These are phyloP conservation scores for Arctocebus calabarensis DNA, from an alignment of 2,797 vertebrate species.

Conservation along the genomic window DNA sequence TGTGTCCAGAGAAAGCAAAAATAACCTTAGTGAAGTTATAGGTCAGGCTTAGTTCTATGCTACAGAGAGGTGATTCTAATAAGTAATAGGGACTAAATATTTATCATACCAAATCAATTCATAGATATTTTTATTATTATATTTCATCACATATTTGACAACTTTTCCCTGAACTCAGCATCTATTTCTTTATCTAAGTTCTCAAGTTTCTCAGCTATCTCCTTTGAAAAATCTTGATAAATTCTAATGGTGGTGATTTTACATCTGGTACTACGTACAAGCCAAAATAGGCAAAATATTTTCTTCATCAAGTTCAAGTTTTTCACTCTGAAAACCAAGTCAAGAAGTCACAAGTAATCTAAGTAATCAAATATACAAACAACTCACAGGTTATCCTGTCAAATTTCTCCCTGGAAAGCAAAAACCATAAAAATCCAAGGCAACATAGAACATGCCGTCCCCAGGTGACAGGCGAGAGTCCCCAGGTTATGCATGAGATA, in stretches of 20 bases:
- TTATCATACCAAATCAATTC: not conserved
- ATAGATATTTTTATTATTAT: not conserved
- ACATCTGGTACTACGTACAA: not conserved
- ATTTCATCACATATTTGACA: not conserved
- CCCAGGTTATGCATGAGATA: too few relatives aligned
- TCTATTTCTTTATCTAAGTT: not conserved
- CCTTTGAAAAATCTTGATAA: constrained; percentile 27
- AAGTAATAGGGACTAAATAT: not conserved
- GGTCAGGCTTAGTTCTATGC: not conserved
- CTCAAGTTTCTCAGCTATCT: not conserved
- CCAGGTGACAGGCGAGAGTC: too few relatives aligned
- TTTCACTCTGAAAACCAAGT: constrained; percentile 52
- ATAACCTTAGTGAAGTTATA: not conserved
- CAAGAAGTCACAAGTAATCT: not conserved
- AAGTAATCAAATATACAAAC: not conserved
- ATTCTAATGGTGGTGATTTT: not conserved
- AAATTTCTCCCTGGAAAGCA: not conserved
- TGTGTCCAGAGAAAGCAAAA: not conserved
- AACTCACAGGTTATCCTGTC: not conserved
- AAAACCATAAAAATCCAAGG: not conserved
- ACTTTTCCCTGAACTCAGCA: constrained; percentile 15
- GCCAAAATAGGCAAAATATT: constrained; percentile 4
- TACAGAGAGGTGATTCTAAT: not conserved
- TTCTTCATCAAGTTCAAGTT: not conserved
- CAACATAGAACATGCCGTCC: not conserved